Base-by-base conservation (phyloP, 92 coral and sea anemone species). In the Parazoanthus darwini region DNA sequence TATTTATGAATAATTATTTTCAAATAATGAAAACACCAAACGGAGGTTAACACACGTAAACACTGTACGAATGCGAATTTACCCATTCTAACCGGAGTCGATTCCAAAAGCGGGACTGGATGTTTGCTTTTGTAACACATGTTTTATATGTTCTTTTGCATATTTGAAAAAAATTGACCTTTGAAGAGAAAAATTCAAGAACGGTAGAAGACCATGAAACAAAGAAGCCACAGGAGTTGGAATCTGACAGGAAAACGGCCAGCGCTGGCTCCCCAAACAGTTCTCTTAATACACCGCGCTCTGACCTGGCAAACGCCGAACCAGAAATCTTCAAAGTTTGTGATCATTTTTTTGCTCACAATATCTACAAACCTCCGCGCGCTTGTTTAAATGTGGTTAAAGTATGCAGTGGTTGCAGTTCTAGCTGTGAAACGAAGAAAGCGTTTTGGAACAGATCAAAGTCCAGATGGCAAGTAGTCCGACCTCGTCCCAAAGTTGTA, bases 381-480 rank as follows among this genome's bases (percentile, higher is more conserved):
- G 1, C 70, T 18, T 18, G 70, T 23, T 63, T 23, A 5, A 20
- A 63, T 20, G 70, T 63, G 25, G 70, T 22, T 20, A 63, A 63
- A 63, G 26, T 1, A 22, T 63, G 70, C 6, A 18, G 15, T 6
- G 66, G 20, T 46, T 46, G 51, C 51, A 46, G 18, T 13, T 54
- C 59, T 54, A 54, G 59, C 4, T 22, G 70, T 23, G n/a, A 63
- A 14, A 63, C 26, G 26, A 63, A 73, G 42, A 73, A 92, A 76
- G 96, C 94, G 14, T 68, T 92, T 74, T 94, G 93, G 94, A 83
- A 85, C 70, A 71, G 50, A 37, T 86, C 11, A 39, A 74, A 67
- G 20, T 86, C 71, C 22, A 70, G 59, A 33, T 94, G 94, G 94
- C 83, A 81, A 33, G 25, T 14, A 54, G 74, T 92, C 70, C 89